A percentile compares a stretch with the other conserved stretches of the same genome.
phyloP scores from a whole-genome alignment of 1,140 invertebrate species.

The Tyrophagus putrescentiae region DNA sequence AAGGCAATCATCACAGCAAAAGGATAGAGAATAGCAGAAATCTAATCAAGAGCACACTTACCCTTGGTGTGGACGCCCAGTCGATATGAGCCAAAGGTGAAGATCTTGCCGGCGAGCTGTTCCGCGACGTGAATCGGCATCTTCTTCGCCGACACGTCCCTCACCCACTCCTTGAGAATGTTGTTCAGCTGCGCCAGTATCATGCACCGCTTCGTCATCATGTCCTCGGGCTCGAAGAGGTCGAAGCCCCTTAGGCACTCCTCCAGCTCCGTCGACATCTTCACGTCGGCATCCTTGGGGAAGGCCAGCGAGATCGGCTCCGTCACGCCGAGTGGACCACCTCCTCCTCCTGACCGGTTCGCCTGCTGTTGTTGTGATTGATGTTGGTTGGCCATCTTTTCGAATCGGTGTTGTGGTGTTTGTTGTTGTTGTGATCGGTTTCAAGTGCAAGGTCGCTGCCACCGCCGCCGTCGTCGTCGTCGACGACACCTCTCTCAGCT shows the following conservation, averaged over 20 bases:
- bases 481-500: no score
- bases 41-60: constrained; percentile 24
- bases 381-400: no score
- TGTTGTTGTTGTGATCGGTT: no score
- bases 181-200: constrained; percentile 61
- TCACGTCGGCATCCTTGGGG: constrained; percentile 67
- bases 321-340: constrained; percentile 66
- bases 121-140: constrained; percentile 71
- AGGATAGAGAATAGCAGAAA: constrained; percentile 8
- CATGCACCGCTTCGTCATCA: constrained; percentile 66
- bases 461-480: no score
- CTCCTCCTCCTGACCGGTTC: no score
- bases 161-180: constrained; percentile 80
- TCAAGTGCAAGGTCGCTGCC: no score
- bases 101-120: constrained; percentile 88
- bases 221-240: constrained; percentile 77
- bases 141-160: constrained; percentile 70
- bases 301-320: constrained; percentile 75
- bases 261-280: constrained; percentile 64
- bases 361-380: no score
- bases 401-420: no score
- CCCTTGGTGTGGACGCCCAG: constrained; percentile 70
- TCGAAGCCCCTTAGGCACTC: constrained; percentile 67
- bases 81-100: constrained; percentile 91
- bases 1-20: not conserved